Conservation (phyloP, 2,888 invertebrate species). For the Oscheius sp. region DNA sequence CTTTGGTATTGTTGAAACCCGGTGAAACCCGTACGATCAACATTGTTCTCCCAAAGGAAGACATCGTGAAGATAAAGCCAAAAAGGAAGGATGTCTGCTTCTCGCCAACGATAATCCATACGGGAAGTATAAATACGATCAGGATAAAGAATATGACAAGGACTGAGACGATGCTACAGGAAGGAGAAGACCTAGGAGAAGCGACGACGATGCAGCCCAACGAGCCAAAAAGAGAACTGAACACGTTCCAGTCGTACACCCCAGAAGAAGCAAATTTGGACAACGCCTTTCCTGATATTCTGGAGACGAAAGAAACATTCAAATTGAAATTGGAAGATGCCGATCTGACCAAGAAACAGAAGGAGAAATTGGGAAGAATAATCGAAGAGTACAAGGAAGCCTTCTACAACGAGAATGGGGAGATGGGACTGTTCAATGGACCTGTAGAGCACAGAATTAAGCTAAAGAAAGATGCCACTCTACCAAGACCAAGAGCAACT, state of each 20-base stretch:
- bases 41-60: neutral
- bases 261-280: slow-evolving; percentile 37
- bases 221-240: too few relatives aligned
- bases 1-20: neutral
- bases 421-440: slow-evolving; percentile 34
- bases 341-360: neutral
- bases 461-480: slow-evolving; percentile 4
- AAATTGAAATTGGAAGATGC: neutral
- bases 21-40: neutral
- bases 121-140: too few relatives aligned
- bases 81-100: too few relatives aligned
- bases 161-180: too few relatives aligned
- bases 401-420: slow-evolving; percentile 37
- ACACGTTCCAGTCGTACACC: too few relatives aligned
- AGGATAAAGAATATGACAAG: too few relatives aligned
- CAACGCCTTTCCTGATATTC: neutral
- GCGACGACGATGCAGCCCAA: too few relatives aligned
- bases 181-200: too few relatives aligned
- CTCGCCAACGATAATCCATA: too few relatives aligned
- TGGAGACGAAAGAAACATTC: neutral
- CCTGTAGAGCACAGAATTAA: slow-evolving; percentile 32
- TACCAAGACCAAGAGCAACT: slow-evolving; percentile 23
- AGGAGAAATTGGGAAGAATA: slow-evolving; percentile 3
- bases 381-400: slow-evolving; percentile 12
- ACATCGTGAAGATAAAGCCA: too few relatives aligned